phyloP scores from a whole-genome alignment of 2,888 invertebrate species.

The Tryphoninae sp. region DNA sequence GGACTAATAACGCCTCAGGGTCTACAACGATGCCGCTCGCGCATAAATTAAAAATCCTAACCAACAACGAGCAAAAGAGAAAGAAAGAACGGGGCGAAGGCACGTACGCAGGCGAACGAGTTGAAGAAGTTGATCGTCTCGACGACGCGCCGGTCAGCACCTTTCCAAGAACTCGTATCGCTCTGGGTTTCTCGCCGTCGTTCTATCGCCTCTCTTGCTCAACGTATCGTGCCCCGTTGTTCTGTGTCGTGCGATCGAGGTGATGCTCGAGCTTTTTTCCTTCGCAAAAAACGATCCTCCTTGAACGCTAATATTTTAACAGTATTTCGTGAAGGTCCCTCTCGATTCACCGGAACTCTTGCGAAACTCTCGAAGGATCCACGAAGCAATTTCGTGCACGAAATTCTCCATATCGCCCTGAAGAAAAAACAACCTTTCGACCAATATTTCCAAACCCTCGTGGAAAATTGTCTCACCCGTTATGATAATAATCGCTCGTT shows the following conservation, averaged over 20 bases:
- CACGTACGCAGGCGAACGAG: conserved; percentile 45
- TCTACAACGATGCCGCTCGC: conserved; percentile 68
- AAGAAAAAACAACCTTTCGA: conserved; percentile 16
- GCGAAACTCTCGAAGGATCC: conserved; percentile 36
- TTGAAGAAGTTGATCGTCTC: conserved; percentile 61
- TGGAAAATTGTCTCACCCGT: conserved; percentile 9
- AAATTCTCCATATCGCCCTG: conserved; percentile 1
- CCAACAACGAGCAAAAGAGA: conserved; percentile 27
- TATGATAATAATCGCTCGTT: not conserved
- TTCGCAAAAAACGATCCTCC: conserved; percentile 54
- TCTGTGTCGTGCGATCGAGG: conserved; percentile 10
- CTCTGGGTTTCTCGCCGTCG: conserved; percentile 54
- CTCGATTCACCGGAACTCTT: conserved; percentile 50
- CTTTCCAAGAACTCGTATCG: conserved; percentile 69
- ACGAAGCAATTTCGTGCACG: conserved; percentile 44
- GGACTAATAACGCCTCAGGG: conserved; percentile 78
- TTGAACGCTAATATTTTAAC: conserved; percentile 43
- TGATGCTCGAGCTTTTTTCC: not conserved
- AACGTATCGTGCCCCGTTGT: conserved; percentile 4
- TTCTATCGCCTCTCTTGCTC: conserved; percentile 40
- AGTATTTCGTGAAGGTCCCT: conserved; percentile 23
- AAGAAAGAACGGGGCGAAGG: conserved; percentile 17
- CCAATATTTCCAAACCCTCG: not conserved
- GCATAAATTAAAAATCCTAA: conserved; percentile 77
- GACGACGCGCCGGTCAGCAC: conserved; percentile 58